phyloP scores from a whole-genome alignment of 2,113 vertebrate species.

The Bucco capensis region DNA sequence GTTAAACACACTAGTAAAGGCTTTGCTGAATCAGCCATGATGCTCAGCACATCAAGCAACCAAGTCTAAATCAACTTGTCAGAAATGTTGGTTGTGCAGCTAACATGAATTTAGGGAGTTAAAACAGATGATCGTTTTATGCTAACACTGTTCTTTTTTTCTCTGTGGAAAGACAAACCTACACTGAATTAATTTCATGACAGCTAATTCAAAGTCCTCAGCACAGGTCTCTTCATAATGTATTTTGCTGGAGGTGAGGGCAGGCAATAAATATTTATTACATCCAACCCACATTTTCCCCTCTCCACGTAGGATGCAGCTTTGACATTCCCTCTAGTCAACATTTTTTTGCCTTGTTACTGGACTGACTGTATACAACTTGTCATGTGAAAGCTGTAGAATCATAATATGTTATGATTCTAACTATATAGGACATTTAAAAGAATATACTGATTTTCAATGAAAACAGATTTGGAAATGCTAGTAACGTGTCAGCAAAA shows the following conservation, averaged over 20 bases:
- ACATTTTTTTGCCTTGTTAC: neutral
- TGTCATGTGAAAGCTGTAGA: neutral
- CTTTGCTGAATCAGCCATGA: neutral
- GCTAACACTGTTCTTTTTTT: neutral
- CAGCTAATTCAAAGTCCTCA: neutral
- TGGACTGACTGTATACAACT: neutral
- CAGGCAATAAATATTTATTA: neutral
- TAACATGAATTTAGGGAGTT: neutral
- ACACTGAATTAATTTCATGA: neutral
- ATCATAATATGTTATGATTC: neutral
- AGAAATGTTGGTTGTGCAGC: neutral
- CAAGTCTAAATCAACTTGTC: neutral
- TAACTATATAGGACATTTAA: neutral
- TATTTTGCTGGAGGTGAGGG: neutral
- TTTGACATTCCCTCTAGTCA: neutral
- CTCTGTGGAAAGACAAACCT: neutral
- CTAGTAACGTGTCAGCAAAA: neutral
- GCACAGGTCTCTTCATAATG: neutral
- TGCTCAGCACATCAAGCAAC: neutral
- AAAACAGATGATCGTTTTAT: neutral
- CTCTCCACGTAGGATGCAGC: neutral
- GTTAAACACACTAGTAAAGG: neutral
- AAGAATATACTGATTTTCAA: neutral
- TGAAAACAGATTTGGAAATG: neutral
- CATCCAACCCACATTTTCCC: neutral